Percentiles rank a stretch among this genome's conserved stretches.
These are phyloP conservation scores for Aradophagus sp. DNA, from an alignment of 1,140 invertebrate species.

Conservation along the genomic window DNA sequence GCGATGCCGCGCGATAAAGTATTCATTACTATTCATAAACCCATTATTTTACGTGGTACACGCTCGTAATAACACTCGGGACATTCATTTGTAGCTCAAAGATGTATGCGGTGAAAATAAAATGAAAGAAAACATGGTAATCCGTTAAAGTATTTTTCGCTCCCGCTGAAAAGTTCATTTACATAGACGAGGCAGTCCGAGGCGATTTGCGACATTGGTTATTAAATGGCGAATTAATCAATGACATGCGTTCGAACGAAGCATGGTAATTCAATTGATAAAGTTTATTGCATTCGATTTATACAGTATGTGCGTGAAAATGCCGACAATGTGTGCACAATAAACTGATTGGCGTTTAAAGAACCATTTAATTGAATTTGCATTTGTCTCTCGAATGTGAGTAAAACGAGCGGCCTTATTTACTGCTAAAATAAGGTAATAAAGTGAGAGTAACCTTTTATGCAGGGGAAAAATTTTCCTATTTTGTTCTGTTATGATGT, in stretches of 20 bases:
- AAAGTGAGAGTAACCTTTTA: too few relatives aligned
- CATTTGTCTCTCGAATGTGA: neutral
- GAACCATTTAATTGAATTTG: slow-evolving; percentile 6
- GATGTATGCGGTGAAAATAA: slow-evolving; percentile 16
- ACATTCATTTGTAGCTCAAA: slow-evolving; percentile 22
- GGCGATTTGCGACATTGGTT: slow-evolving; percentile 18
- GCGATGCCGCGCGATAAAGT: slow-evolving; percentile 9
- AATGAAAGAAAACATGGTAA: slow-evolving; percentile 13
- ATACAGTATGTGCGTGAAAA: slow-evolving; percentile 9
- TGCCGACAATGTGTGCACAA: slow-evolving; percentile 1
- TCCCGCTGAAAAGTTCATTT: slow-evolving; percentile 32
- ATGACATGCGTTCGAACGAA: slow-evolving; percentile 32
- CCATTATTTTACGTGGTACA: slow-evolving; percentile 35
- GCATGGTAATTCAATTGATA: slow-evolving; percentile 49
- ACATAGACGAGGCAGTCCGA: slow-evolving; percentile 15
- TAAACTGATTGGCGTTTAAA: slow-evolving; percentile 18
- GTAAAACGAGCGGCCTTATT: neutral
- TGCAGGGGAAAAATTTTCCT: too few relatives aligned
- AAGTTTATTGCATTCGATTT: slow-evolving; percentile 32
- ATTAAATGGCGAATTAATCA: slow-evolving; percentile 43
- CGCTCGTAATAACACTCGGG: slow-evolving; percentile 20
- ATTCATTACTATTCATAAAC: slow-evolving; percentile 39
- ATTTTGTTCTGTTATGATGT: too few relatives aligned
- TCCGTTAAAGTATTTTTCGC: slow-evolving; percentile 16
- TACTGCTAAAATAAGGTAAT: too few relatives aligned